phyloP scores from a whole-genome alignment of 2,113 vertebrate genomes.

The Brienomyrus longianalis region DNA sequence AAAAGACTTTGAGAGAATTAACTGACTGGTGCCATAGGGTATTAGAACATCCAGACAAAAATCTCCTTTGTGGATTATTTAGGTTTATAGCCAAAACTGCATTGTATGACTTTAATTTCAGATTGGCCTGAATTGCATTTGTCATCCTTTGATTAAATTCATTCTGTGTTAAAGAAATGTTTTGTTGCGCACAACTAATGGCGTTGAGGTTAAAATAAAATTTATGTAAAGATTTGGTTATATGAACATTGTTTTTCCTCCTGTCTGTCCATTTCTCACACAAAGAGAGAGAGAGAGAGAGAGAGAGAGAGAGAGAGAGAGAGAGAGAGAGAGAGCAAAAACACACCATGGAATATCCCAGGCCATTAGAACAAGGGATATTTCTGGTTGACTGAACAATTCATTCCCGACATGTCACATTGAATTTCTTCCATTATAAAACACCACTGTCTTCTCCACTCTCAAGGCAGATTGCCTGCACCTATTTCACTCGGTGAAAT shows the following conservation, averaged over 20 bases:
- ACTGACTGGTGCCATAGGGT: conserved; percentile 1
- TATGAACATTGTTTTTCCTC: neutral
- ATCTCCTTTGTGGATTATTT: conserved; percentile 6
- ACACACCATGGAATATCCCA: conserved; percentile 67
- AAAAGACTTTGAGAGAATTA: conserved; percentile 3
- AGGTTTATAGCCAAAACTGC: neutral
- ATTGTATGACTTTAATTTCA: conserved; percentile 12
- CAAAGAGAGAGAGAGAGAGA: conserved; percentile 31
- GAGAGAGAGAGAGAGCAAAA: conserved; percentile 43
- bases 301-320: conserved; percentile 35
- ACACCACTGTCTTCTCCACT: conserved; percentile 64
- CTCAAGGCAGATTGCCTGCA: conserved; percentile 69
- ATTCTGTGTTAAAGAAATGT: neutral
- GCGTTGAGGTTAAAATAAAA: neutral
- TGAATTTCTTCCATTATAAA: conserved; percentile 78
- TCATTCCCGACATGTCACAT: conserved; percentile 77
- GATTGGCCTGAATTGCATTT: neutral
- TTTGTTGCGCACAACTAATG: neutral
- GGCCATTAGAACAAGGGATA: conserved; percentile 74
- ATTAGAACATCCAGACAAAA: conserved; percentile 15
- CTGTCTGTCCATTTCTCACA: neutral
- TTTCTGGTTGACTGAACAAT: conserved; percentile 76
- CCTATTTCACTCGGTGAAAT: conserved; percentile 65
- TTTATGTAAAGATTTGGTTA: neutral
- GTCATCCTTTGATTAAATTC: neutral